Evolutionary conservation across 2,113 vertebrate genomes (phyloP), one percentile per base, ranked within the genome.

Genomic region (Mixornis gularis): DNA sequence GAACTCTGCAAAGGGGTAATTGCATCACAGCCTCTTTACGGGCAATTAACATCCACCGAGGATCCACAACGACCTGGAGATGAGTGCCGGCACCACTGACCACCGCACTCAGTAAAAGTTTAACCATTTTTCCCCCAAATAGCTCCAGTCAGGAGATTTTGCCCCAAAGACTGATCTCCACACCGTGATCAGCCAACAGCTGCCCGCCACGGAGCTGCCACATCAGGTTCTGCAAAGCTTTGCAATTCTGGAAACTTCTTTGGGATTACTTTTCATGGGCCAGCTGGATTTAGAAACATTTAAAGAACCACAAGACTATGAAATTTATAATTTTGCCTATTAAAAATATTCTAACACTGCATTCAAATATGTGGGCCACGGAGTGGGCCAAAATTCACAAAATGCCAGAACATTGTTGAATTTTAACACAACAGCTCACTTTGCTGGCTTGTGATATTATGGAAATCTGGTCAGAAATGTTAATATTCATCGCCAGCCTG

Each of bases 41-140:
- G 53, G 22, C 78, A 72, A 29, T 36, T 30, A 32, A 12, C 63
- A 38, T 6, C 70, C 71, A 10, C 9, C 10, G 7, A 26, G 46
- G 0, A 6, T 0, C 63, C 34, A 0, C 7, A 5, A 1, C 1
- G 59, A 8, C 79, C n/a, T 17, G 13, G 18, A 3, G 64, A 13
- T 25, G 79, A 60, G 66, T 32, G 38, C 18, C 48, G 53, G 78
- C 9, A 29, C 12, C 10, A 1, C 66, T 34, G 66, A 53, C 27
- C 46, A 7, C 6, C 17, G 40, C 29, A 1, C 18, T 7, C 71
- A 3, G 49, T 0, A 24, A 29, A 29, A 63, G 20, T 58, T 44
- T 27, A 53, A 65, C 79, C 43, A 0, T 22, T 29, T 52, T 30
- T 79, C 73, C 81, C 29, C 1, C 2, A 36, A 38, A 26, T 19